Percentiles rank a stretch among this genome's conserved stretches.
Conservation (phyloP, 1,140 invertebrate species). For the Anagrus nilaparvatae region DNA sequence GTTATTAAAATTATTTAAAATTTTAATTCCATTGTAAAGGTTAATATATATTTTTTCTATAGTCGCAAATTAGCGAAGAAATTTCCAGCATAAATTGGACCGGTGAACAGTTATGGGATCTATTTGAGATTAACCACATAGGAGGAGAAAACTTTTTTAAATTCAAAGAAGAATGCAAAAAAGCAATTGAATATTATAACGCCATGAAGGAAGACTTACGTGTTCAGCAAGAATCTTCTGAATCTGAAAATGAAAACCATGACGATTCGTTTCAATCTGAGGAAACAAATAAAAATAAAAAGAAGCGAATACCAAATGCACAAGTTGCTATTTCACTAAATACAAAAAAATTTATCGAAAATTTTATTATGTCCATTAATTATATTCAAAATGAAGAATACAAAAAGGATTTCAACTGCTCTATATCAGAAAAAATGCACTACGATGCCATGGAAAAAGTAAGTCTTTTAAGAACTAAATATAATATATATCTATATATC, state of each 20-base stretch:
- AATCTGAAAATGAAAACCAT: not conserved
- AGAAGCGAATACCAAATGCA: not conserved
- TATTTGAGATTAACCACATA: conserved; percentile 17
- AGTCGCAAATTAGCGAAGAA: not conserved
- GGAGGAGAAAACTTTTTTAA: not conserved
- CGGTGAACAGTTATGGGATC: conserved; percentile 14
- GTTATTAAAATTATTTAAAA: no score
- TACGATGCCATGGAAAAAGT: conserved; percentile 9
- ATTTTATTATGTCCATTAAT: conserved; percentile 17
- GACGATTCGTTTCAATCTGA: not conserved
- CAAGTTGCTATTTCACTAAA: conserved; percentile 12
- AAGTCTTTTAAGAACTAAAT: no score
- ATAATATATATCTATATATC: no score
- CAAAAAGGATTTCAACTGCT: not conserved
- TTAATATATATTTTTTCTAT: not conserved
- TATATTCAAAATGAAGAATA: conserved; percentile 11
- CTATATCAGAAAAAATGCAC: not conserved
- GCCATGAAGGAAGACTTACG: conserved; percentile 15
- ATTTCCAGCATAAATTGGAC: conserved; percentile 19
- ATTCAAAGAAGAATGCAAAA: conserved; percentile 5
- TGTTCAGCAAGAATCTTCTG: not conserved
- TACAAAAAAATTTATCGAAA: conserved; percentile 21
- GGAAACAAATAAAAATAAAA: not conserved
- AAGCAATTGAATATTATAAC: conserved; percentile 13
- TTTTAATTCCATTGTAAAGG: no score